These are phyloP conservation scores for Taeniopygia guttata DNA, from an alignment of 2,797 vertebrate genomes.

Conservation along the genomic window DNA sequence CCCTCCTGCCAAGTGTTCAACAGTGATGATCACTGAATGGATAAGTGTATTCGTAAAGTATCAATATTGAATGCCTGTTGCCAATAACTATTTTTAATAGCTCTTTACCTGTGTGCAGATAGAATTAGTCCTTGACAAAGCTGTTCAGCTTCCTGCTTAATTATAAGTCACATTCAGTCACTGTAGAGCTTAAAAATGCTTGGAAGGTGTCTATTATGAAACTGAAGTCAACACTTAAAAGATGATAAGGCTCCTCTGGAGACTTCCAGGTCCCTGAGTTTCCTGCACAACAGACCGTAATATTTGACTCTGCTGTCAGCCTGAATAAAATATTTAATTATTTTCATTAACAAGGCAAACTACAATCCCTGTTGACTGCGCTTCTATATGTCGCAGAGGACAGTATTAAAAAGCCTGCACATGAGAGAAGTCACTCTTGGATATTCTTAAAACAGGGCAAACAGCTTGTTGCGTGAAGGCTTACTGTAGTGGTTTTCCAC, in stretches of 20 bases:
- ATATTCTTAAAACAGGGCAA: background rate
- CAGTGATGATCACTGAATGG: background rate
- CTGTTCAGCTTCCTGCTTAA: background rate
- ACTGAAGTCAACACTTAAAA: background rate
- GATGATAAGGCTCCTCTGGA: background rate
- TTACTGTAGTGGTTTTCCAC: background rate
- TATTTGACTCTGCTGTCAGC: background rate
- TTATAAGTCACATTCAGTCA: background rate
- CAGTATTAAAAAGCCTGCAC: background rate
- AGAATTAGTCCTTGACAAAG: background rate
- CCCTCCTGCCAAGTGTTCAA: background rate
- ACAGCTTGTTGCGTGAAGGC: background rate
- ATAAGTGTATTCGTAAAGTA: background rate
- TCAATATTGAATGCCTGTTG: background rate
- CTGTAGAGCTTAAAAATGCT: background rate
- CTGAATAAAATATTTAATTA: background rate
- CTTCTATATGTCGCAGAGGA: background rate
- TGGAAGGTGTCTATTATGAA: background rate
- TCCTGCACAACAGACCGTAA: background rate
- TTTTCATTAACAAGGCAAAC: background rate
- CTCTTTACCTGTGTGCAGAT: background rate
- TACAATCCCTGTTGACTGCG: background rate
- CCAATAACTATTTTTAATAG: background rate
- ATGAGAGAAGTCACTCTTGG: background rate
- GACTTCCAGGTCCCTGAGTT: background rate